phyloP scores from a whole-genome alignment of 2,113 vertebrate genomes.

The Pituophis catenifer region DNA sequence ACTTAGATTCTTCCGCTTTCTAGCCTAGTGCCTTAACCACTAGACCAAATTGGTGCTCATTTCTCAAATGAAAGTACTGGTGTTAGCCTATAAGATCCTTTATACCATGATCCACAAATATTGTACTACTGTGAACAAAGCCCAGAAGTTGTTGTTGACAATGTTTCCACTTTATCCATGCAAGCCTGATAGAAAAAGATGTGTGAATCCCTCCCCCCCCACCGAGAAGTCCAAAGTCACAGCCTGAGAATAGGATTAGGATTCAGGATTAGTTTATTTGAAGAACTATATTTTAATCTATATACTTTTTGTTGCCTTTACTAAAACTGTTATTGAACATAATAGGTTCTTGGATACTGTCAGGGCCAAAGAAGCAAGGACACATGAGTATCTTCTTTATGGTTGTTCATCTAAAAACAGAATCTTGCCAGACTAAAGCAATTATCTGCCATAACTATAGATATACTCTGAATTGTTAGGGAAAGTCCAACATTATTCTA shows the following conservation, averaged over 20 bases:
- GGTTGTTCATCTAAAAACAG: neutral
- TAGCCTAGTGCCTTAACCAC: neutral
- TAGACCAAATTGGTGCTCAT: neutral
- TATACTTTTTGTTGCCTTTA: neutral
- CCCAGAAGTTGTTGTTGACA: neutral
- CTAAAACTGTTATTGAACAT: neutral
- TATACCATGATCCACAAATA: neutral
- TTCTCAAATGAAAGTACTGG: neutral
- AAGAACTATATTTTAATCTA: neutral
- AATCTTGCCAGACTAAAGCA: neutral
- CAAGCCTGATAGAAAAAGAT: neutral
- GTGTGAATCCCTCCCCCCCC: neutral
- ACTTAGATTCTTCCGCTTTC: neutral
- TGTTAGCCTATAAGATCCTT: neutral
- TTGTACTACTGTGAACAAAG: neutral
- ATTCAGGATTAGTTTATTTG: neutral
- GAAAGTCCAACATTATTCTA: neutral
- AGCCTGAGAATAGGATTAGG: neutral
- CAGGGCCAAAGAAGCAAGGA: neutral
- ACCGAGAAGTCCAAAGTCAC: neutral
- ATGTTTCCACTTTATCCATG: neutral
- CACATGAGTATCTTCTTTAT: neutral
- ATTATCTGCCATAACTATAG: neutral
- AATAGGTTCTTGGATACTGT: neutral
- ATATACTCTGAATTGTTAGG: neutral